phyloP scores from a whole-genome alignment of 1,140 invertebrate genomes.

The Zaprionus inermis region DNA sequence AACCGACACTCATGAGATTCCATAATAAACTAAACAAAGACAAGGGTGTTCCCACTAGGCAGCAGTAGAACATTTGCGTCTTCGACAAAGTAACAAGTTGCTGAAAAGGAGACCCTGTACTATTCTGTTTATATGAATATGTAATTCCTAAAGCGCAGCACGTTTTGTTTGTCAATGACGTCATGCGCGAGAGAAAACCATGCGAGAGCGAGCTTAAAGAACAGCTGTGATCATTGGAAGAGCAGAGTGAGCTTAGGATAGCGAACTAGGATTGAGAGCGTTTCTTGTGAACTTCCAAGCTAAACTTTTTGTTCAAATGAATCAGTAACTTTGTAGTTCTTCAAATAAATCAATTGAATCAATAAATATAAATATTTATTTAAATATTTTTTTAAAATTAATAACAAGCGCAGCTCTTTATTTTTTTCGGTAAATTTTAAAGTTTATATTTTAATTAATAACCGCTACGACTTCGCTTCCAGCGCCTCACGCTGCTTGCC shows the following conservation, averaged over 20 bases:
- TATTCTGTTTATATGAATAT: not conserved
- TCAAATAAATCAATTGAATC: too few species aligned
- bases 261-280: not conserved
- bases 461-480: not conserved
- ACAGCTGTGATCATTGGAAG: too few species aligned
- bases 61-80: too few species aligned
- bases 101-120: not conserved
- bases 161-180: not conserved
- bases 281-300: not conserved
- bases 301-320: conserved; percentile 3
- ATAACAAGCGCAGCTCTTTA: not conserved
- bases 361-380: too few species aligned
- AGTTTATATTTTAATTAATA: not conserved
- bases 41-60: not conserved
- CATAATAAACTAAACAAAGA: conserved; percentile 15
- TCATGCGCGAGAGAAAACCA: not conserved
- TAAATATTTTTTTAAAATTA: not conserved
- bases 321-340: not conserved
- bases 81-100: conserved; percentile 4
- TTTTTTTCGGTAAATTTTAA: not conserved
- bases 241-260: too few species aligned
- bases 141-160: not conserved
- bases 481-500: conserved; percentile 58
- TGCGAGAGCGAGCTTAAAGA: not conserved
- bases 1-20: not conserved